phyloP scores from a whole-genome alignment of 2,797 vertebrate genomes.

The Coluber constrictor region DNA sequence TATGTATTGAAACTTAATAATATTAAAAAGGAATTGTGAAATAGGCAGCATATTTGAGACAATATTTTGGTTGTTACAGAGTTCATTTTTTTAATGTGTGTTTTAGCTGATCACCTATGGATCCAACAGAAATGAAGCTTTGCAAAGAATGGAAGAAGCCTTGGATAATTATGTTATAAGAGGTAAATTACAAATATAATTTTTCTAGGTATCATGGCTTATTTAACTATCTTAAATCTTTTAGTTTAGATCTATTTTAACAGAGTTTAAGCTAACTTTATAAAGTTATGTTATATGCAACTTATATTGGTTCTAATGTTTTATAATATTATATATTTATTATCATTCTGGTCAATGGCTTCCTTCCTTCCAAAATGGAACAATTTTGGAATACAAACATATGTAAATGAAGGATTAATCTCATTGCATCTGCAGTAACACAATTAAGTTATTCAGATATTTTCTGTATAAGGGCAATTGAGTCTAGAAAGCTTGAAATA shows the following conservation, averaged over 20 bases:
- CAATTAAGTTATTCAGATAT: not conserved
- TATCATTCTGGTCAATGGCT: not conserved
- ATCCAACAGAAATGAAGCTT: conserved; percentile 84
- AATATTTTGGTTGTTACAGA: not conserved
- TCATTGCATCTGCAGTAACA: not conserved
- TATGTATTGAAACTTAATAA: not conserved
- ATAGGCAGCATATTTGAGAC: not conserved
- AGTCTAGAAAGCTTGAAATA: not conserved
- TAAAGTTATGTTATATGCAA: not conserved
- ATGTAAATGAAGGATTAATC: not conserved
- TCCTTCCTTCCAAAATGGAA: not conserved
- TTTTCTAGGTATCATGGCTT: not conserved
- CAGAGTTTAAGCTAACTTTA: not conserved
- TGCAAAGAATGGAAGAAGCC: conserved; percentile 85
- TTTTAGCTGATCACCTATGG: conserved; percentile 85
- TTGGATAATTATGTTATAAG: conserved; percentile 94
- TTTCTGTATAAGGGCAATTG: not conserved
- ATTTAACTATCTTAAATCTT: not conserved
- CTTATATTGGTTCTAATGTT: not conserved
- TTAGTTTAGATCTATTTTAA: not conserved
- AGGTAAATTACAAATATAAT: conserved; percentile 72
- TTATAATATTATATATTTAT: not conserved
- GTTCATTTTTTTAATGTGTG: conserved; percentile 11
- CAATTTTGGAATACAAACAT: not conserved
- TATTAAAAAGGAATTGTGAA: not conserved